Conservation (phyloP, 2,888 invertebrate genomes). For the Lysandra coridon region DNA sequence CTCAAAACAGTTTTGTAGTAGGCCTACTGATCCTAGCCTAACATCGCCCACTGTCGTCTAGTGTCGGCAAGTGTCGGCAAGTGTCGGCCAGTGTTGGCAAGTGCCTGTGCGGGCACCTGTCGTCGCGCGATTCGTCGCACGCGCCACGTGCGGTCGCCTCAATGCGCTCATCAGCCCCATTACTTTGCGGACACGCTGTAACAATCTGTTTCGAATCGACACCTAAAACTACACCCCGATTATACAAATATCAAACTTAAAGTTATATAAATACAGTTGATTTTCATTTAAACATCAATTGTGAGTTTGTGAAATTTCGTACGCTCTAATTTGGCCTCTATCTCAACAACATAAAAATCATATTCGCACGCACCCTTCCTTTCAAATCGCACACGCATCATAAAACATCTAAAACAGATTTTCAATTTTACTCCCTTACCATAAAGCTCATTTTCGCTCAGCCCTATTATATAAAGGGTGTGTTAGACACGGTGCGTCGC, state of each 20-base stretch:
- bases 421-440: not conserved
- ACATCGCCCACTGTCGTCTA: not conserved
- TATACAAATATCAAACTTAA: not conserved
- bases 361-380: not conserved
- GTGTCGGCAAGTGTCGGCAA: not conserved
- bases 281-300: not conserved
- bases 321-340: slow-evolving; percentile 6
- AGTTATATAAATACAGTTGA: not conserved
- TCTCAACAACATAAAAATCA: not conserved
- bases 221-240: slow-evolving; percentile 15
- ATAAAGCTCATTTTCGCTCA: not conserved
- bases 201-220: slow-evolving; percentile 39
- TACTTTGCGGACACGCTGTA: slow-evolving; percentile 42
- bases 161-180: slow-evolving; percentile 55
- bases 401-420: not conserved
- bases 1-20: no score
- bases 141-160: slow-evolving; percentile 42
- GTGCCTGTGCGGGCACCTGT: slow-evolving; percentile 34
- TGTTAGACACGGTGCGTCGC: slow-evolving; percentile 44
- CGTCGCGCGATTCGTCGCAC: slow-evolving; percentile 39
- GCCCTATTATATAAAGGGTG: slow-evolving; percentile 18
- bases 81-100: slow-evolving; percentile 23
- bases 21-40: no score
- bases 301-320: not conserved
- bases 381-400: not conserved